Base-by-base conservation (phyloP, 2,113 vertebrate species). In the Zosterops japonicus region DNA sequence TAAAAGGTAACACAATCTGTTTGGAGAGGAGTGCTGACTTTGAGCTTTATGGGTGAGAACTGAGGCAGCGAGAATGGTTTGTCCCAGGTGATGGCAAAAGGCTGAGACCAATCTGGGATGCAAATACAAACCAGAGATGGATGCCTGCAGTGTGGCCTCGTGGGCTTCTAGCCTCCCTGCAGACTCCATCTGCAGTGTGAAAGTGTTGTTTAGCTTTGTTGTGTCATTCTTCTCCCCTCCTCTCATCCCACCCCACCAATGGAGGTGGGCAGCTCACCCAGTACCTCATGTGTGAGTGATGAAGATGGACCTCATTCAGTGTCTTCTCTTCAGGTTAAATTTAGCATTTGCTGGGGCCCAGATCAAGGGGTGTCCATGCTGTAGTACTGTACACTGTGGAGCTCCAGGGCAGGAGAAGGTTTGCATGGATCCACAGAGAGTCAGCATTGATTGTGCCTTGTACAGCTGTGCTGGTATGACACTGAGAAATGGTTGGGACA, bases 351-450 rank as follows among this genome's bases (percentile, higher is more conserved):
- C 15, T 53, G 17, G 18, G 55, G 76, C 63, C 53, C n/a, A 68
- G 17, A 64, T 46, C 19, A 8, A 1, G 4, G 44, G 6, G 3
- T 75, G 47, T 12, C 39, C 47, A 5, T 49, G 47, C n/a, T 57
- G 17, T 36, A 22, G 31, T 39, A 5, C 17, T 56, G 49, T 14
- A 5, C n/a, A 21, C 12, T 19, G 21, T 17, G 19, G 31, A 79
- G 70, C 16, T 79, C 41, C 53, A 72, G 49, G 39, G 49, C 9
- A 47, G 44, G 12, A 63, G 41, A 31, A 44, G 11, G 11, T 53
- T 69, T 70, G 4, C 1, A 0, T 33, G n/a, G n/a, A 49, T 79
- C 16, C 27, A 46, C 5, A 7, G 1, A 14, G 44, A 68, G 6
- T 5, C n/a, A 9, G 7, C 16, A 21, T 0, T 31, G n/a, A 9